Evolutionary conservation across 2,113 vertebrate genomes (phyloP), one percentile per base, ranked within the genome.

Genomic region (Notothenia rossii): DNA sequence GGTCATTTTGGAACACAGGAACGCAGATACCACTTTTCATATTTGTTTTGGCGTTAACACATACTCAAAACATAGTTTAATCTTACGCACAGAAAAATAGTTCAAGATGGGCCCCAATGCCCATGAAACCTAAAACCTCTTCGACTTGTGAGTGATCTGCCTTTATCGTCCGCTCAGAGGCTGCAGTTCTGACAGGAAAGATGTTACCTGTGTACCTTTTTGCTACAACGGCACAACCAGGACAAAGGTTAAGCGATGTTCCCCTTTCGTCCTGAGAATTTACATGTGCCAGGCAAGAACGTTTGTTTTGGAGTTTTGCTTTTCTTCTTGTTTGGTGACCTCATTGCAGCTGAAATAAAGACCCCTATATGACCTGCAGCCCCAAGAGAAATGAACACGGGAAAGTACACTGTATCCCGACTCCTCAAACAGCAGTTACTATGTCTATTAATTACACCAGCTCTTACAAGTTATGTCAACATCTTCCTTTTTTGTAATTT

Each of bases 301-400:
- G 67, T 91, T 88, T 85, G 76, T 75, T 53, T 74, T 83, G 68
- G 85, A 7, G 72, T 85, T 88, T 6, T 87, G 75, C 77, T 71
- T 88, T 83, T 74, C 84, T 55, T 77, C 81, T 85, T 77, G 86
- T 89, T 90, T 86, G 82, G 78, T 89, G 91, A 92, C 91, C 90
- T 93, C 71, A 89, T 93, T 93, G 69, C 59, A 33, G 67, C 75
- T 92, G 92, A 91, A 93, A 92, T 77, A 10, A 89, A 94, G 91
- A 92, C 88, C 91, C 86, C 68, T 68, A 8, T 49, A 71, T 91
- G 82, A 92, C 91, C 93, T 55, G 84, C 82, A 91, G 91, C 84
- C 89, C 89, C 81, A 25, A 72, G 90, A 79, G 82, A 72, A 85
- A 72, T 3, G 51, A 77, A 88, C 72, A 84, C 9, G 76, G 86